Evolutionary conservation across 2,888 invertebrate genomes (phyloP), one percentile per base, ranked within the genome.

Genomic region (Drosophila aldrichi): DNA sequence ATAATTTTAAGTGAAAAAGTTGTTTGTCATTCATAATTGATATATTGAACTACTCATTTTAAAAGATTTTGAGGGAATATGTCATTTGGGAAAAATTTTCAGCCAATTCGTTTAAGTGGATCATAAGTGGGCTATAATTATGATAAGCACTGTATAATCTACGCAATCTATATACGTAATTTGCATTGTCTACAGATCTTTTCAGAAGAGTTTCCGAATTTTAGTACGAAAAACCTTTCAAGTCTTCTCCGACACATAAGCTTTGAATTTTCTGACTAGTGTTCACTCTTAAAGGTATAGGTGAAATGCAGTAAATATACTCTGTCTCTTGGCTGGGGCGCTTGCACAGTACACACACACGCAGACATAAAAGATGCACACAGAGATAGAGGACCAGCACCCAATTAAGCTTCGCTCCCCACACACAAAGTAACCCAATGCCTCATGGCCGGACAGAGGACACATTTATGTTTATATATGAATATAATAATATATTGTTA

Each of bases 331-430:
- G 46, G 14, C 46, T 40, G 14, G n/a, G 20, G 10, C 16, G 40
- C 51, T 36, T 44, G 40, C 32, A 10, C 32, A 32, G 32, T 32
- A 64, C 61, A 65, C 38, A 54, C 57, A 46, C 59, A 36, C 40
- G 38, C 18, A 49, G 18, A 56, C 18, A 51, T 2, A 58, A 20
- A 57, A 22, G 34, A 46, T 44, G 22, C 18, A 43, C 36, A 46
- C 9, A 40, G 16, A 18, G 4, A 57, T n/a, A 59, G 16, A 32
- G 9, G 10, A 55, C 59, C 62, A 66, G 56, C 51, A 58, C 49
- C 54, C 59, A 54, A 32, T 46, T 51, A 38, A 25, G 8, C 52
- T 10, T 16, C 22, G 12, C 14, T 22, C 10, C 22, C 18, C 22
- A 18, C 29, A 32, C 9, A 48, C 25, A 32, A 14, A 29, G 18